Evolutionary conservation across 2,797 vertebrate species (phyloP), one percentile per base, ranked within the genome.

Genomic region (Pseudomugil tenellus): DNA sequence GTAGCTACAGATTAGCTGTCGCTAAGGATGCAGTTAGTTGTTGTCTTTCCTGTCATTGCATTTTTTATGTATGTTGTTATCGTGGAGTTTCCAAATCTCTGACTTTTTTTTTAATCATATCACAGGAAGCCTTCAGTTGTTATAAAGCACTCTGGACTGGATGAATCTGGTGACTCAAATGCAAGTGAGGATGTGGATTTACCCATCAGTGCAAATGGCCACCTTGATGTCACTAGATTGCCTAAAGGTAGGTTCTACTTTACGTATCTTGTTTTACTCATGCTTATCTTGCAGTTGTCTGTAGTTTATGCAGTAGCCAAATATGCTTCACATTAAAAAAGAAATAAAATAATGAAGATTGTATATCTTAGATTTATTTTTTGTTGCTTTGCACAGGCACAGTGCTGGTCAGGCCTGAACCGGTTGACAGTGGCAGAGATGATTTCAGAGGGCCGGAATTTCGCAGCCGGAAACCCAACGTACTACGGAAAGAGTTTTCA

Each of bases 381-480:
- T 65, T 87, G 57, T 92, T 89, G 73, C 43, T 43, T 43, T 43
- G 17, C 39, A 84, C 91, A 99, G 98, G 97, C 86, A 99, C 98
- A 63, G 94, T 96, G 69, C 92, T 99, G 87, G 96, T 99, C 87
- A 94, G 95, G 59, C 98, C 98, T 82, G 97, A 99, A 91, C 94
- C 97, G 77, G 98, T 97, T 76, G 93, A 95, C 84, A 97, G 96
- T 85, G 96, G 94, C 79, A 96, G 96, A 93, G 98, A 99, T 94
- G 97, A 98, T 89, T 99, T 99, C 93, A 96, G 97, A 92, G 98
- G 98, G 87, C 98, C 98, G 56, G 98, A 99, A 91, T 99, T 99
- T 93, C 96, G 96, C 84, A 96, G 93, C 88, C 94, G 95, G 28
- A 93, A 93, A 89, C 92, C 94, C 83, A 79, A 73, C 0, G 93